Percentiles rank a stretch among this genome's conserved stretches.
Conservation (phyloP, 2,888 invertebrate genomes). For the Tipula vernalis region DNA sequence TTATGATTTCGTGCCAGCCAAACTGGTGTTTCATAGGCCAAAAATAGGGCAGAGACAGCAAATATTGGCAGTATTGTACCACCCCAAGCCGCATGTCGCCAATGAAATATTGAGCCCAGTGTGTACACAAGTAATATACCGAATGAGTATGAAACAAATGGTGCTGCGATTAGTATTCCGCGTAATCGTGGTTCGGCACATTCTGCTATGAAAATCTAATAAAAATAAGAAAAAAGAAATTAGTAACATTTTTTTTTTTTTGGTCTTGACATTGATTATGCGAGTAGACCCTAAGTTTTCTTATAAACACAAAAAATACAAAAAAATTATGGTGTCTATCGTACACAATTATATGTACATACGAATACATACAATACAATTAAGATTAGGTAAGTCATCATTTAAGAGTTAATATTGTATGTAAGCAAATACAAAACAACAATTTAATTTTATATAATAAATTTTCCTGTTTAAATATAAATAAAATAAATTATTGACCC, state of each 20-base stretch:
- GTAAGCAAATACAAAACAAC: neutral
- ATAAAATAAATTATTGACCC: slow-evolving; percentile 15
- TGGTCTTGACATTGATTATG: neutral
- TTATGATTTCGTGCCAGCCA: slow-evolving; percentile 55
- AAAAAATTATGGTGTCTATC: neutral
- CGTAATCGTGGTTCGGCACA: slow-evolving; percentile 59
- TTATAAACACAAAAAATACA: neutral
- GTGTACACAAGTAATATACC: slow-evolving; percentile 63
- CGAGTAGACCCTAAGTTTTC: neutral
- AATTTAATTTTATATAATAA: slow-evolving; percentile 5
- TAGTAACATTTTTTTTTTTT: neutral
- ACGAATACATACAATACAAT: neutral
- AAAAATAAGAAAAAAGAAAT: slow-evolving; percentile 17
- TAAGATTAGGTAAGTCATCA: neutral
- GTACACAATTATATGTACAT: neutral
- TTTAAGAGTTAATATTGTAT: neutral
- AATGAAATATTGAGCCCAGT: slow-evolving; percentile 52
- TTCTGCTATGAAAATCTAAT: slow-evolving; percentile 62
- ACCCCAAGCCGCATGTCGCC: slow-evolving; percentile 56
- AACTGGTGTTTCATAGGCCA: slow-evolving; percentile 60
- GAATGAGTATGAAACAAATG: slow-evolving; percentile 59
- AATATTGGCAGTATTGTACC: slow-evolving; percentile 46
- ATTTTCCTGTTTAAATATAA: slow-evolving; percentile 8
- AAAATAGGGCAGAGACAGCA: slow-evolving; percentile 45
- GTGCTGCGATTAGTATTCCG: slow-evolving; percentile 55